A percentile compares a stretch with the other conserved stretches of the same genome.
Evolutionary conservation across 2,888 invertebrate genomes (phyloP).

Genomic region (Sinopyrophorus schimmeli): DNA sequence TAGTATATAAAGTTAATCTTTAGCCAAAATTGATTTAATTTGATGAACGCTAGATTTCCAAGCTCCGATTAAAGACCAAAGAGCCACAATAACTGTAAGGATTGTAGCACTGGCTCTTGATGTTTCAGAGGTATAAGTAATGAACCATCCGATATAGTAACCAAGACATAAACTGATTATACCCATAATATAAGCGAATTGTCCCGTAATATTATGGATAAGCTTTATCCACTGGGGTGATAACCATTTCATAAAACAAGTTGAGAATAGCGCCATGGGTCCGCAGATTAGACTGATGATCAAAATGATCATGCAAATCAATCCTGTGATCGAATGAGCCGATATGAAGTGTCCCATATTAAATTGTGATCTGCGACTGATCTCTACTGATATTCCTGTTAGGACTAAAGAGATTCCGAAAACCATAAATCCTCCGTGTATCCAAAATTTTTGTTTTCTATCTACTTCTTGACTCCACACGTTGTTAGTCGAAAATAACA

Average conservation of each 20-base stretch:
- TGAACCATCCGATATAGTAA: conserved; percentile 46
- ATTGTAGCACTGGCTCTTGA: conserved; percentile 42
- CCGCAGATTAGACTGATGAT: neutral
- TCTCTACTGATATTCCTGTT: conserved; percentile 43
- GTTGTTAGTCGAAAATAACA: conserved; percentile 41
- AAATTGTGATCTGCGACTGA: conserved; percentile 35
- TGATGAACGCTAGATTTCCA: conserved; percentile 42
- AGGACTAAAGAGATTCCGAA: conserved; percentile 37
- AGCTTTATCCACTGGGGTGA: conserved; percentile 44
- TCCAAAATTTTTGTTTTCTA: conserved; percentile 32
- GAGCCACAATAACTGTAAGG: conserved; percentile 40
- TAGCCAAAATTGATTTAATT: neutral
- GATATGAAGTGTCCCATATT: conserved; percentile 38
- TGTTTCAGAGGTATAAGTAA: conserved; percentile 38
- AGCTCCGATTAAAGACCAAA: conserved; percentile 45
- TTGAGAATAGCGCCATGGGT: conserved; percentile 37
- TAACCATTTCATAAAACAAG: conserved; percentile 37
- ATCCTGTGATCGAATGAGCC: conserved; percentile 43
- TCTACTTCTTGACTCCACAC: conserved; percentile 35
- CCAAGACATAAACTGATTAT: conserved; percentile 45
- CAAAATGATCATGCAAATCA: neutral
- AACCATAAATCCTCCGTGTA: conserved; percentile 40
- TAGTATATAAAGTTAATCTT: too few species aligned
- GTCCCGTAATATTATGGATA: conserved; percentile 46
- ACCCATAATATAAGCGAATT: conserved; percentile 45